Percentiles rank a stretch among this genome's conserved stretches.
These are phyloP conservation scores for Brotula barbata DNA, from an alignment of 2,797 vertebrate species.

Conservation along the genomic window DNA sequence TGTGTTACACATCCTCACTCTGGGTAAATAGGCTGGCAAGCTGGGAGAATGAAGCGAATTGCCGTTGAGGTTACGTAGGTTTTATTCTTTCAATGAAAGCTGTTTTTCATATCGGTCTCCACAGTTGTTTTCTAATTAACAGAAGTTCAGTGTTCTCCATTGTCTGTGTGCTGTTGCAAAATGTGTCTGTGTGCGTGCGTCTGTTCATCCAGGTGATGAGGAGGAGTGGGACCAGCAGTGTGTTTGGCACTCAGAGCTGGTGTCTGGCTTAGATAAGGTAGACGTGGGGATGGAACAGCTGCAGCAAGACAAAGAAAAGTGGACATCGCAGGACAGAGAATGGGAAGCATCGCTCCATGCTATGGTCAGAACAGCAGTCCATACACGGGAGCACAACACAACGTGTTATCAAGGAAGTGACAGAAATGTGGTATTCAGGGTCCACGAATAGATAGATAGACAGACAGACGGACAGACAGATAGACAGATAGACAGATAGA, in stretches of 20 bases:
- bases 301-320: constrained; percentile 69
- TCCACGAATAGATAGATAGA: too few species aligned
- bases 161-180: constrained; percentile 31
- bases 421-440: too few species aligned
- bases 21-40: constrained; percentile 60
- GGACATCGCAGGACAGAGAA: constrained; percentile 59
- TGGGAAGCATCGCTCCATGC: constrained; percentile 36
- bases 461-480: too few species aligned
- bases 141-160: constrained; percentile 19
- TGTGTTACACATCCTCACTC: constrained; percentile 71
- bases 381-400: too few species aligned
- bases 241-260: constrained; percentile 72
- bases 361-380: constrained; percentile 40
- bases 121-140: constrained; percentile 19
- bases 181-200: constrained; percentile 31
- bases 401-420: too few species aligned
- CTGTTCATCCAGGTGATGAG: constrained; percentile 75
- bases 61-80: constrained; percentile 2
- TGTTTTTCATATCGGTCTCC: constrained; percentile 1
- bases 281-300: constrained; percentile 76
- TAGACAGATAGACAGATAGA: too few species aligned
- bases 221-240: constrained; percentile 83
- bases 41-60: constrained; percentile 1
- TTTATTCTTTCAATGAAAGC: constrained; percentile 18
- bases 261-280: constrained; percentile 77